Evolutionary conservation across 2,113 vertebrate genomes (phyloP), one percentile per base, ranked within the genome.

Genomic region (Dinomys branickii): DNA sequence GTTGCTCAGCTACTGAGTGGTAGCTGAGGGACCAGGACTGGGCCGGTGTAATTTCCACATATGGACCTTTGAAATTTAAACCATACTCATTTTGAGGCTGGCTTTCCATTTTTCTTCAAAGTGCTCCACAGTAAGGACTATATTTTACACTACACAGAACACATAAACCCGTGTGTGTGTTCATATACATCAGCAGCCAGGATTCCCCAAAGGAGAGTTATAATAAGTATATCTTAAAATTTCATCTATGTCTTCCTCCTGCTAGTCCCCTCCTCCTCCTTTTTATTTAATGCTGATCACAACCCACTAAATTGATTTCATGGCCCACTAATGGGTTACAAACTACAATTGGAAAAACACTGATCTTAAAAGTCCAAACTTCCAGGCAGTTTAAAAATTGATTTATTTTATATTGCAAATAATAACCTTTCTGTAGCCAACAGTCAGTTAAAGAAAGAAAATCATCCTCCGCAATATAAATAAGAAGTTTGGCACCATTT

Each of bases 301-400:
- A 52, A 94, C 58, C 86, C 86, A 90, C 90, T 93, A 87, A 94
- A 89, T 94, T 96, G 92, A 94, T 97, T 96, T 91, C 81, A 93
- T 85, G 67, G 65, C 41, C 75, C 82, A 84, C 83, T 95, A 95
- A 91, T 91, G 91, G 58, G 69, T 93, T 91, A 86, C 59, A 94
- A 90, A 87, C 73, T 90, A 78, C 44, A 93, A 44, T 90, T 91
- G 96, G 91, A 91, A 87, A 93, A 93, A 88, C 56, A 84, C 47
- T 93, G 56, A 94, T 95, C 52, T 91, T 94, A 84, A 94, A 56
- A 95, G 80, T 91, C 88, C 52, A 92, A 97, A 97, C 38, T 82
- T 85, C 78, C 12, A 59, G 59, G 75, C 24, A 90, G 95, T 91
- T 90, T 12, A 77, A 93, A 94, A 94, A 90, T 85, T 75, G 67